A percentile compares a stretch with the other conserved stretches of the same genome.
Conservation (phyloP, 2,888 invertebrate genomes). For the Esperia sulphurella region DNA sequence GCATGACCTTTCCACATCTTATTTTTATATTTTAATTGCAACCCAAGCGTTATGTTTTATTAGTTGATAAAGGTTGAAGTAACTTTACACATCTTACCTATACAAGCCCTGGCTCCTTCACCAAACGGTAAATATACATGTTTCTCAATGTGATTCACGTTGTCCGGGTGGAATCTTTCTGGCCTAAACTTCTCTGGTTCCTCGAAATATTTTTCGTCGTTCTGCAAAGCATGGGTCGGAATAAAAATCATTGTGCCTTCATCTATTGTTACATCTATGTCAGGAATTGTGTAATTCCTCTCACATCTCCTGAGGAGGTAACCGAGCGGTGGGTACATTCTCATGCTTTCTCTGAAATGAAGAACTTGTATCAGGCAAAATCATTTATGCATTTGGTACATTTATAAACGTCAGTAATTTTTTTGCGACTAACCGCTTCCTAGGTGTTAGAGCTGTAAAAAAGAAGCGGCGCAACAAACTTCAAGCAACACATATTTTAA, state of each 20-base stretch:
- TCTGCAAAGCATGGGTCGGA: constrained; percentile 26
- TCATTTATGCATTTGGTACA: too few species aligned
- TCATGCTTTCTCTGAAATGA: constrained; percentile 20
- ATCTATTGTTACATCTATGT: constrained; percentile 25
- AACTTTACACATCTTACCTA: constrained; percentile 15
- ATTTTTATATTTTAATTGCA: too few species aligned
- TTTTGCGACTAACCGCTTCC: too few species aligned
- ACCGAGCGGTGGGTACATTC: constrained; percentile 24
- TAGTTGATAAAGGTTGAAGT: not conserved
- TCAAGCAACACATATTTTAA: too few species aligned
- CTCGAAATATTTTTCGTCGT: constrained; percentile 26
- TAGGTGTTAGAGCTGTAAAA: too few species aligned
- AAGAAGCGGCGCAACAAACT: too few species aligned
- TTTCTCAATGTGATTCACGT: constrained; percentile 14
- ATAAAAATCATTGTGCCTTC: constrained; percentile 22
- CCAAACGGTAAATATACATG: constrained; percentile 28
- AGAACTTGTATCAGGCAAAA: too few species aligned
- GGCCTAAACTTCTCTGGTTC: constrained; percentile 26
- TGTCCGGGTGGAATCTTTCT: constrained; percentile 22
- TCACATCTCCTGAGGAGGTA: constrained; percentile 19
- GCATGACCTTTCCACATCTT: too few species aligned
- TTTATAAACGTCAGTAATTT: too few species aligned
- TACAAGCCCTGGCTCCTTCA: constrained; percentile 25
- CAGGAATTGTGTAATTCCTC: constrained; percentile 23
- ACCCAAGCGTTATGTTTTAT: too few species aligned